Percentiles rank a stretch among this genome's conserved stretches.
Evolutionary conservation across 2,113 vertebrate species (phyloP).

Genomic region (Nanger granti): DNA sequence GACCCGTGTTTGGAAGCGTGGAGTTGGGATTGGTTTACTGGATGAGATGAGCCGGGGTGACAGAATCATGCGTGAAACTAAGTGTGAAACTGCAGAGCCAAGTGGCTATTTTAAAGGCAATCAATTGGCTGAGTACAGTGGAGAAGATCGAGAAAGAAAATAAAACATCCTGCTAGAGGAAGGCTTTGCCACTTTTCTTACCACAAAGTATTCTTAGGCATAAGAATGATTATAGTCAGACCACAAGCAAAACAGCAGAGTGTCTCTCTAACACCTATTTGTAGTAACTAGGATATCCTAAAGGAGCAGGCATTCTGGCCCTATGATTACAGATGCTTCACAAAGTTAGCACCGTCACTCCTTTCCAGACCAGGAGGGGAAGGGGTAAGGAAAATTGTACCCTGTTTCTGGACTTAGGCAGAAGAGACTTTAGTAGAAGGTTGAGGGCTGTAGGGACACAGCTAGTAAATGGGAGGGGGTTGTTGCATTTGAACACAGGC

Average conservation of each 20-base stretch:
- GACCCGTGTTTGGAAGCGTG: background rate
- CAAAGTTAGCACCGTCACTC: background rate
- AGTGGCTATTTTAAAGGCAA: background rate
- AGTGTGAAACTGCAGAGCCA: background rate
- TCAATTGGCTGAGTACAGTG: background rate
- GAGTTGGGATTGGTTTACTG: background rate
- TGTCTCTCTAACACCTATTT: background rate
- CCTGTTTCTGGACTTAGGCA: background rate
- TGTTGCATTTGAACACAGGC: background rate
- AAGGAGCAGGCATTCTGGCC: background rate
- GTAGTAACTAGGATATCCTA: background rate
- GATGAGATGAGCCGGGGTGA: background rate
- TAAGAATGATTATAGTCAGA: background rate
- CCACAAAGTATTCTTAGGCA: background rate
- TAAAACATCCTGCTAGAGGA: background rate
- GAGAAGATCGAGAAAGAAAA: constrained; percentile 7
- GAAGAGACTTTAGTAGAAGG: background rate
- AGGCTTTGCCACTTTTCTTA: constrained; percentile 8
- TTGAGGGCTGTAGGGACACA: background rate
- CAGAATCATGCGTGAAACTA: background rate
- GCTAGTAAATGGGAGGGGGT: background rate
- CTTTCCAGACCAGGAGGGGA: background rate
- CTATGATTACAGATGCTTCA: background rate
- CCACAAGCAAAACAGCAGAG: constrained; percentile 14
- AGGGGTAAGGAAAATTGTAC: background rate